Conservation (phyloP, 2,797 vertebrate species). For the Odontamblyopus lacepedii region DNA sequence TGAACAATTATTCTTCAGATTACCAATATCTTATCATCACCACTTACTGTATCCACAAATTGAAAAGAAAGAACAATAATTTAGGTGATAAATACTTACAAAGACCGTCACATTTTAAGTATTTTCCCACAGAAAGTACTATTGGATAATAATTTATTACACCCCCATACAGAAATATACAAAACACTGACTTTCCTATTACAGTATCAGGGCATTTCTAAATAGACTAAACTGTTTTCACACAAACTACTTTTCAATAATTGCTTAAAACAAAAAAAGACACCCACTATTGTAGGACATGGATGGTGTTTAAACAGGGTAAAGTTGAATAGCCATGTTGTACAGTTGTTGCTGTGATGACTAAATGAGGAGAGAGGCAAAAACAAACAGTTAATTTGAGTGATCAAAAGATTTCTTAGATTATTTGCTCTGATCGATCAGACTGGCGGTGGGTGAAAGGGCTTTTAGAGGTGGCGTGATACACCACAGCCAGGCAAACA, state of each 20-base stretch:
- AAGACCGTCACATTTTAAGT: slow-evolving; percentile 80
- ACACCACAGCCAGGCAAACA: slow-evolving; percentile 57
- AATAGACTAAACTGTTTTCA: slow-evolving; percentile 66
- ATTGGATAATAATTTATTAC: slow-evolving; percentile 81
- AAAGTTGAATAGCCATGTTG: slow-evolving; percentile 16
- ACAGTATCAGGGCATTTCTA: slow-evolving; percentile 64
- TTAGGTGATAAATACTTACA: slow-evolving; percentile 95
- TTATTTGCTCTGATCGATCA: slow-evolving; percentile 64
- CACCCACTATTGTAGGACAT: slow-evolving; percentile 32
- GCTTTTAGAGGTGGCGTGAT: slow-evolving; percentile 62
- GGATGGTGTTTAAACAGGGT: slow-evolving; percentile 35
- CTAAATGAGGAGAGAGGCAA: slow-evolving; percentile 17
- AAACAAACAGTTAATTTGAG: slow-evolving; percentile 57
- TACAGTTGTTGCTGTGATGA: slow-evolving; percentile 17
- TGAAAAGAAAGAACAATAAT: slow-evolving; percentile 85
- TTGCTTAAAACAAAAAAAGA: slow-evolving; percentile 57
- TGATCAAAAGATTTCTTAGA: slow-evolving; percentile 55
- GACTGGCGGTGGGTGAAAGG: slow-evolving; percentile 52
- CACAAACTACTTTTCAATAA: slow-evolving; percentile 71
- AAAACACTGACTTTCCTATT: slow-evolving; percentile 74
- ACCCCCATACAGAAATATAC: slow-evolving; percentile 82
- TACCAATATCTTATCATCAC: slow-evolving; percentile 81
- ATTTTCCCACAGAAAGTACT: slow-evolving; percentile 81
- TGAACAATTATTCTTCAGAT: slow-evolving; percentile 78
- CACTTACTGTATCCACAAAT: slow-evolving; percentile 81